Conservation (phyloP, 2,888 invertebrate species). For the Lithophane socia region DNA sequence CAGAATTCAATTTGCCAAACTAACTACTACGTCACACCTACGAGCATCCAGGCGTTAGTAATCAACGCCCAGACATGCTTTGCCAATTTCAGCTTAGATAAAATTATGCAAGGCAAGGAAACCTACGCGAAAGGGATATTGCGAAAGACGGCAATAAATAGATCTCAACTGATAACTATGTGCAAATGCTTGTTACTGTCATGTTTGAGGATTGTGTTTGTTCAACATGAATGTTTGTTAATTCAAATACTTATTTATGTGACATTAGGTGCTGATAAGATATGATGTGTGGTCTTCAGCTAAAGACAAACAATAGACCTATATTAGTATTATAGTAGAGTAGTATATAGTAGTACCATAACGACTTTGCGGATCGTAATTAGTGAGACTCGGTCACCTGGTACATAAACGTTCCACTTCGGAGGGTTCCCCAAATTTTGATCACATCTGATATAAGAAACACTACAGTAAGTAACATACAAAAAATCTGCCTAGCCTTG, state of each 20-base stretch:
- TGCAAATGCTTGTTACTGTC: conserved; percentile 23
- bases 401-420: too few relatives aligned
- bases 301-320: neutral
- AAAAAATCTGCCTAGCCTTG: too few relatives aligned
- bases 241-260: conserved; percentile 11
- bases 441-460: neutral
- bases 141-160: conserved; percentile 41
- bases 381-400: neutral
- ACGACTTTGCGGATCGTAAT: neutral
- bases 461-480: neutral
- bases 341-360: neutral
- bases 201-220: conserved; percentile 22
- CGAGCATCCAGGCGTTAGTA: conserved; percentile 42
- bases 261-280: neutral
- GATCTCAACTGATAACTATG: conserved; percentile 48
- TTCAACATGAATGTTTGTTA: conserved; percentile 19
- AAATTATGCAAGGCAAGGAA: conserved; percentile 52
- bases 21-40: conserved; percentile 52
- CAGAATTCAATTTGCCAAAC: conserved; percentile 63
- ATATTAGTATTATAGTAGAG: neutral
- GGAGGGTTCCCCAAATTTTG: neutral
- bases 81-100: conserved; percentile 42
- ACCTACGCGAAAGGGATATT: conserved; percentile 54
- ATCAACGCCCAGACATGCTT: conserved; percentile 51
- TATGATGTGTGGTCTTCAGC: neutral